Evolutionary conservation across 2,797 vertebrate genomes (phyloP).

Genomic region (Gymnodraco acuticeps): DNA sequence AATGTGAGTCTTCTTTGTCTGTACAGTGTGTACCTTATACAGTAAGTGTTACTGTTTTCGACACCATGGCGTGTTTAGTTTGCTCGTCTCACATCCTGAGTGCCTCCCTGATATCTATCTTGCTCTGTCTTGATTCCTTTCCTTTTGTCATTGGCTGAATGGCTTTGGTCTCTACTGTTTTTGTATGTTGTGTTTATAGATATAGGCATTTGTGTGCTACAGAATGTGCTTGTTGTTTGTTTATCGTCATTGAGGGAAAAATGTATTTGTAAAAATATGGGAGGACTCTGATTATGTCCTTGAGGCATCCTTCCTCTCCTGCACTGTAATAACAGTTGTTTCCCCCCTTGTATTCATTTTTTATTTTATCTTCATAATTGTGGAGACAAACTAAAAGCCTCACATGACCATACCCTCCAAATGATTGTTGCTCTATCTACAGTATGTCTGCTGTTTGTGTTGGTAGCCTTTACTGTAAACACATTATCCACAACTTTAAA

Average conservation of each 20-base stretch:
- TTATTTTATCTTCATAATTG: too few species aligned
- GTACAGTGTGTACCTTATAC: neutral
- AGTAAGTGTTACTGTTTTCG: neutral
- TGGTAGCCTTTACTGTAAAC: neutral
- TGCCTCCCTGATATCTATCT: slow-evolving; percentile 4
- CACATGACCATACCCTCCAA: neutral
- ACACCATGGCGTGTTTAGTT: slow-evolving; percentile 5
- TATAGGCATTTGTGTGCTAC: too few species aligned
- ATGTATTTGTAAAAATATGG: too few species aligned
- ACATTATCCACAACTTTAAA: neutral
- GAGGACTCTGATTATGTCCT: too few species aligned
- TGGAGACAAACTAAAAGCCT: neutral
- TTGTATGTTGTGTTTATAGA: too few species aligned
- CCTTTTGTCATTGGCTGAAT: neutral
- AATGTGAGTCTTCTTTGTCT: slow-evolving; percentile 3
- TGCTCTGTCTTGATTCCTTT: neutral
- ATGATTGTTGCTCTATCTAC: neutral
- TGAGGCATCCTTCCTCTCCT: too few species aligned
- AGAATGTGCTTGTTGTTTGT: too few species aligned
- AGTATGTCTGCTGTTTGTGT: neutral
- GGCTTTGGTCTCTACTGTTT: too few species aligned
- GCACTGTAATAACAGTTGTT: too few species aligned
- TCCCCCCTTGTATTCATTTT: too few species aligned
- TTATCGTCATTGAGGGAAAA: too few species aligned
- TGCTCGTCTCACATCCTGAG: slow-evolving; percentile 9